Evolutionary conservation across 2,888 invertebrate species (phyloP), one percentile per base, ranked within the genome.

Genomic region (Acronicta alni): DNA sequence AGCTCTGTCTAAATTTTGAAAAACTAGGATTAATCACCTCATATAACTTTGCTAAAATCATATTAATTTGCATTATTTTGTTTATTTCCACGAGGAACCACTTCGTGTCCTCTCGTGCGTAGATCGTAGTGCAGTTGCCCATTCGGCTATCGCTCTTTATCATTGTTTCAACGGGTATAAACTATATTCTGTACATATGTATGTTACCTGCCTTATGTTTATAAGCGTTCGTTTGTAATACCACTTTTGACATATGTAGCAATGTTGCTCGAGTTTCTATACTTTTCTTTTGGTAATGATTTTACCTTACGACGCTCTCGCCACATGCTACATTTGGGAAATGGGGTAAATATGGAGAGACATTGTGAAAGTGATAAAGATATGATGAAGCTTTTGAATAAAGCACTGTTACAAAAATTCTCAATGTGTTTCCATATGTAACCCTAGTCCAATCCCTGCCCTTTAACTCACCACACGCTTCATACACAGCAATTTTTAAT

Each of bases 281-380:
- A 76, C 69, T 30, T 87, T 89, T 88, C 88, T 87, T 90, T 88
- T 88, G 72, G 89, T 91, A 67, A 72, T 85, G 80, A 78, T 86
- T 88, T 90, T 89, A 90, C 89, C 87, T 89, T 82, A 85, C 83
- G 83, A 90, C 86, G 87, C 92, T 91, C 91, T 87, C 86, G 92
- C 92, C 87, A 93, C 93, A 88, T 94, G 94, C 94, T 94, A 94
- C 94, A 94, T 94, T 85, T 94, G 94, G 93, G 94, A 94, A 94
- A 93, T 94, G 94, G 97, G 97, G 96, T 96, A 96, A 94, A 94
- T 94, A 95, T 95, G 95, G 95, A 95, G 95, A 94, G 95, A 95
- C 95, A 95, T 95, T 95, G 95, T 95, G 95, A 95, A 93, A 93
- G 90, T 93, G 93, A 93, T 93, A 92, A 93, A 92, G 91, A 93